Evolutionary conservation across 1,140 invertebrate genomes (phyloP), one percentile per base, ranked within the genome.

Genomic region (Mya arenaria): DNA sequence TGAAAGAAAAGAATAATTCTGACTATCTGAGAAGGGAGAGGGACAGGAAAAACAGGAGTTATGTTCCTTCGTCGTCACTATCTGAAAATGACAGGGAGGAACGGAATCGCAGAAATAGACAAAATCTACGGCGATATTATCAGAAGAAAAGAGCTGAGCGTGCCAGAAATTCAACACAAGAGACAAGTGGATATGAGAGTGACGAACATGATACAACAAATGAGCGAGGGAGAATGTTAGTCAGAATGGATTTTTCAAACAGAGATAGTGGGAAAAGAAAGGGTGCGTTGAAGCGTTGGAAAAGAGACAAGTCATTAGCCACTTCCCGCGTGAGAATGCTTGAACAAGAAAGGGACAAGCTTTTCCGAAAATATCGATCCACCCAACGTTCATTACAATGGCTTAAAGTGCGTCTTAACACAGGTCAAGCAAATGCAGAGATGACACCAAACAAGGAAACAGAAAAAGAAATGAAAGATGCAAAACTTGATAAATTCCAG

Each of bases 111-210:
- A 36, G 28, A 39, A 56, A 80, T 25, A 15, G 63, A 17, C 23
- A 48, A 68, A 79, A 48, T 17, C 41, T 65, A 37, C 34, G 75
- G 39, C n/a, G 36, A 32, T 66, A 36, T 58, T 48, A 79, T 68
- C 23, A 65, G 32, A 28, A 65, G 56, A 79, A 68, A 48, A 4
- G 32, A 55, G 13, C 25, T 36, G 17, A 52, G 55, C 17, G 32
- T 23, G 4, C 25, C n/a, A 10, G n/a, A 23, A 2, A 74, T 39
- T 2, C 30, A 41, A 44, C 55, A 10, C 4, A 4, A 28, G 74
- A 48, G 19, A 77, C 74, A 30, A 77, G 74, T 52, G 58, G 74
- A 0, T 77, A 77, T 65, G 74, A 77, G 55, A 77, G 74, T 65
- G n/a, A n/a, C n/a, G 1, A 28, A 4, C 23, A 10, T 6, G 25